Evolutionary conservation across 1,140 invertebrate species (phyloP).

Genomic region (Aphidius gifuensis): DNA sequence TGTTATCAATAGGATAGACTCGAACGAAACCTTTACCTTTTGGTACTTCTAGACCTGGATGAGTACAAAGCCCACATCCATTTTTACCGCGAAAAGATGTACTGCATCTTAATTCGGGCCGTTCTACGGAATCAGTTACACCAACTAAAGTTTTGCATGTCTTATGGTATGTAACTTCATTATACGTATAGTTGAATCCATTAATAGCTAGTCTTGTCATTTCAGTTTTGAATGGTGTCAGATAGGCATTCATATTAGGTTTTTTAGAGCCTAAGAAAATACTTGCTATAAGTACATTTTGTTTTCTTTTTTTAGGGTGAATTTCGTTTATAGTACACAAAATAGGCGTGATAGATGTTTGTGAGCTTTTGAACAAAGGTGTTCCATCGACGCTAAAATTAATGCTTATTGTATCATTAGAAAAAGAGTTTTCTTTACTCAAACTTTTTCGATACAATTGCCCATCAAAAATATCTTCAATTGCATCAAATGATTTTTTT

Average conservation of each 20-base stretch:
- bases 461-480: conserved; percentile 29
- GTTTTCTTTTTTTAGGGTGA: neutral
- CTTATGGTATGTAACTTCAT: conserved; percentile 18
- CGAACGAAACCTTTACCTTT: conserved; percentile 25
- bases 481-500: conserved; percentile 20
- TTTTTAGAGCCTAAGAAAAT: conserved; percentile 29
- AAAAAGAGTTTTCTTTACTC: conserved; percentile 11
- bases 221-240: conserved; percentile 31
- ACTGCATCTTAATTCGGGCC: conserved; percentile 25
- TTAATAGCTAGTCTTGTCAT: neutral
- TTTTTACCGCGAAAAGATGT: conserved; percentile 33
- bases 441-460: no score
- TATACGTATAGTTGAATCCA: conserved; percentile 27
- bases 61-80: conserved; percentile 34
- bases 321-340: conserved; percentile 27
- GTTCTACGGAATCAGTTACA: conserved; percentile 30
- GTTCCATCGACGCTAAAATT: conserved; percentile 30
- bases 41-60: conserved; percentile 27
- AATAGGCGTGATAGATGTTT: conserved; percentile 23
- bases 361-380: conserved; percentile 26
- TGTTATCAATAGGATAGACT: conserved; percentile 27
- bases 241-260: conserved; percentile 29
- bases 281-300: conserved; percentile 23
- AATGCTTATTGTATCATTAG: neutral
- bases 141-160: conserved; percentile 26